A percentile compares a stretch with the other conserved stretches of the same genome.
Evolutionary conservation across 2,113 vertebrate genomes (phyloP).

Genomic region (Pseudolaguvia tuberculata): DNA sequence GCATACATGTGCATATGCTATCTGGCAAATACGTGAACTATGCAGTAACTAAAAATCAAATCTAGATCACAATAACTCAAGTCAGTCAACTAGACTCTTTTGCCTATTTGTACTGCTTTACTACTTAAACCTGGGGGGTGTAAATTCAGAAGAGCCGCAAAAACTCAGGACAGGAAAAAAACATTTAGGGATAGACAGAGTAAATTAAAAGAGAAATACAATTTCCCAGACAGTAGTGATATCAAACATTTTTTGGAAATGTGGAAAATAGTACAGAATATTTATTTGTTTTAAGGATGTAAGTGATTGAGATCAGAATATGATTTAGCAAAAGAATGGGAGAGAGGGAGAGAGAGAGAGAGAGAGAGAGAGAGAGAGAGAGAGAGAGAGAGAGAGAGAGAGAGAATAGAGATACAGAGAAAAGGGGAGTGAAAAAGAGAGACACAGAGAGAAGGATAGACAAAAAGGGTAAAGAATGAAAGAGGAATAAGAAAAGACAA

Average conservation of each 20-base stretch:
- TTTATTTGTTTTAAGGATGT: conserved; percentile 22
- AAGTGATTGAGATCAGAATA: conserved; percentile 35
- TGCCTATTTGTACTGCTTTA: background rate
- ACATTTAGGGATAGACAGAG: conserved; percentile 21
- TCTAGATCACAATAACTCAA: background rate
- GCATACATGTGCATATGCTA: background rate
- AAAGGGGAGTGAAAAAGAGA: too few species aligned
- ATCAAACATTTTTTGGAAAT: conserved; percentile 3
- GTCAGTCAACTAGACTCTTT: background rate
- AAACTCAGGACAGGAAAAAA: conserved; percentile 1
- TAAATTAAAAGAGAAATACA: conserved; percentile 4
- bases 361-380: conserved; percentile 15
- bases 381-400: too few species aligned
- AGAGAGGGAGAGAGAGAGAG: background rate
- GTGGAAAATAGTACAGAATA: conserved; percentile 14
- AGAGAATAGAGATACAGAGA: too few species aligned
- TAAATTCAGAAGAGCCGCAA: background rate
- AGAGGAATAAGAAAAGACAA: conserved; percentile 7
- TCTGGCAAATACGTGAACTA: background rate
- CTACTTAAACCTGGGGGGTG: background rate
- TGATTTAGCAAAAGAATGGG: too few species aligned
- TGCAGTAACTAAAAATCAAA: background rate
- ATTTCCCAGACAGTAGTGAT: background rate
- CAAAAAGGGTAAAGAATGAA: background rate
- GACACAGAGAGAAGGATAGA: too few species aligned